These are phyloP conservation scores for Xestia ashworthii DNA, from an alignment of 2,888 invertebrate genomes.

Conservation along the genomic window DNA sequence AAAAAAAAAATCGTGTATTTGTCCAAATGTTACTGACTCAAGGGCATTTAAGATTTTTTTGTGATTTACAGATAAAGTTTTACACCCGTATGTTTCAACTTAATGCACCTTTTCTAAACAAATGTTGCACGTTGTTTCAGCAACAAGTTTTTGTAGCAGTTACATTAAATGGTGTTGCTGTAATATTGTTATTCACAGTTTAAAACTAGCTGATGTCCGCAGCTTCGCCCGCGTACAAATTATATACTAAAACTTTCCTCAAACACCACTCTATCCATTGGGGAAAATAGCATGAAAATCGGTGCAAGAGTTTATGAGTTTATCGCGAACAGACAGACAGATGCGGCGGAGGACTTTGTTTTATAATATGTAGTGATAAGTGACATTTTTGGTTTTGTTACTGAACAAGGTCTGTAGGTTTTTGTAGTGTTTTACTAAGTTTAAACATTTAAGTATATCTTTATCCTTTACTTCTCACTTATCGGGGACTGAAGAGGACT, in stretches of 20 bases:
- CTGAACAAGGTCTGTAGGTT: background rate
- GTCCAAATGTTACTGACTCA: background rate
- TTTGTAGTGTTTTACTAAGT: background rate
- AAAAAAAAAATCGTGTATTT: background rate
- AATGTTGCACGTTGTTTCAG: slow-evolving; percentile 10
- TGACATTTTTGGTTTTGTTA: background rate
- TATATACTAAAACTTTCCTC: too few relatives aligned
- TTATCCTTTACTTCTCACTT: background rate
- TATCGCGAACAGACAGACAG: too few relatives aligned
- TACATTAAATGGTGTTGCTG: background rate
- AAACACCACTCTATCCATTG: too few relatives aligned
- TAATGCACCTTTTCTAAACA: background rate
- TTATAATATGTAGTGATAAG: too few relatives aligned
- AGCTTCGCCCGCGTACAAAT: too few relatives aligned
- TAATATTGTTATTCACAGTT: background rate
- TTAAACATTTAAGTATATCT: background rate
- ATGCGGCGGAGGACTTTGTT: too few relatives aligned
- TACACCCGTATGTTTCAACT: background rate
- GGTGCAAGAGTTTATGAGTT: too few relatives aligned
- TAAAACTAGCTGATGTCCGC: background rate
- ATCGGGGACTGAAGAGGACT: background rate
- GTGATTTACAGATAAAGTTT: background rate
- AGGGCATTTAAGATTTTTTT: background rate
- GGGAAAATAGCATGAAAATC: too few relatives aligned
- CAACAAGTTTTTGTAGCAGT: slow-evolving; percentile 1